Evolutionary conservation across 2,113 vertebrate species (phyloP), one percentile per base, ranked within the genome.

Genomic region (Hippocampus guttulatus): DNA sequence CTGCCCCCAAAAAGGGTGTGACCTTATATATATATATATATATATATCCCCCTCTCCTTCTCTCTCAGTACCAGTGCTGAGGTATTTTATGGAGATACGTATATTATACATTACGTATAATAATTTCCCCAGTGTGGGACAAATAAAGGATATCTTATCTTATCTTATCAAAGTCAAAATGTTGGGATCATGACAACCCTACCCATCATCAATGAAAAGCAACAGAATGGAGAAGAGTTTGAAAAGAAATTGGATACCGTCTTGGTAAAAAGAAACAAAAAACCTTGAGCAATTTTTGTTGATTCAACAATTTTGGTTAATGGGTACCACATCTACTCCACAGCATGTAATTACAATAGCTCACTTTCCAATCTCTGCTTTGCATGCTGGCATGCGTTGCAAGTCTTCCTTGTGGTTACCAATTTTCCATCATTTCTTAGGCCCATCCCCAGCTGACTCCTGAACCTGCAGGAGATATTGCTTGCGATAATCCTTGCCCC

Each of bases 221-320:
- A 74, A 88, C 89, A 89, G 83, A 91, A 90, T 83, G 84, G 88
- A 60, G 30, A 16, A 8, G 57, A 87, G 87, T 90, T 83, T 38
- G 5, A 81, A 89, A 87, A 88, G 7, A 3, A 18, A 8, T 92
- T 92, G 86, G 88, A 93, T 88, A 82, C 83, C 68, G 25, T 85
- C 79, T 88, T 90, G 90, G 91, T 88, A 92, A 84, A 91, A 81
- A 91, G 88, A 88, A 68, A 73, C 60, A 71, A 81, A 87, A 82
- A 87, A 72, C 81, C 89, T 88, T 91, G 87, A 90, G 84, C 87
- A 90, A 84, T 93, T 93, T 93, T 90, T 93, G 92, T 92, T 92
- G 92, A 93, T 92, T 93, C 93, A 93, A 93, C 93, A 91, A 91
- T 92, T 93, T 91, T 91, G 92, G 92, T 93, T 93, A 93, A 93